phyloP scores from a whole-genome alignment of 2,113 vertebrate species.

The Pseudopodoces humilis region DNA sequence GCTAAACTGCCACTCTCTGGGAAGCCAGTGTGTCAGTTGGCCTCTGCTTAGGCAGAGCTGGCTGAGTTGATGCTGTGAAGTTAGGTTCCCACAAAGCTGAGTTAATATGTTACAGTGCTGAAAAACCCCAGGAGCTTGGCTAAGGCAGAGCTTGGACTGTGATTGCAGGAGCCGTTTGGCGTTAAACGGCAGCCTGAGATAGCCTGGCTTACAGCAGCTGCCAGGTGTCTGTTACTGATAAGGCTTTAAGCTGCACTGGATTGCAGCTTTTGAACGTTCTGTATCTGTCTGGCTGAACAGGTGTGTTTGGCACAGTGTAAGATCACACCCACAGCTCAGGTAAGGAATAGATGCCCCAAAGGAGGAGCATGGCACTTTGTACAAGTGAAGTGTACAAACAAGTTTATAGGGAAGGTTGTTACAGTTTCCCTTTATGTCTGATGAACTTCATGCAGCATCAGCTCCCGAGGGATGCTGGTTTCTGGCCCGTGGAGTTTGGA shows the following conservation, averaged over 20 bases:
- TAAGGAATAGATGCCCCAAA: neutral
- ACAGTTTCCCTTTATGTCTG: conserved; percentile 78
- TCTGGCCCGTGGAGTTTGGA: conserved; percentile 84
- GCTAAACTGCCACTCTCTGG: too few species aligned
- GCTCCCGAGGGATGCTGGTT: conserved; percentile 87
- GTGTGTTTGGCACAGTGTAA: conserved; percentile 17
- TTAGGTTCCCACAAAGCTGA: conserved; percentile 1
- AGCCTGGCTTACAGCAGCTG: neutral
- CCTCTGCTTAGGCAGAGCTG: neutral
- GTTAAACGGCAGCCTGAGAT: neutral
- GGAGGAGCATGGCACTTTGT: neutral
- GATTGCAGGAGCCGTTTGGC: neutral
- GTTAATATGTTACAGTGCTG: conserved; percentile 39
- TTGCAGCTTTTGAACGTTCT: conserved; percentile 18
- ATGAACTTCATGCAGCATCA: conserved; percentile 92
- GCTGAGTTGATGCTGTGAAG: neutral
- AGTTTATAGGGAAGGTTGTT: neutral
- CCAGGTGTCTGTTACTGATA: neutral
- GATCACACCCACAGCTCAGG: conserved; percentile 32
- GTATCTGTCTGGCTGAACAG: conserved; percentile 9
- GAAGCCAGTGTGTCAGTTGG: neutral
- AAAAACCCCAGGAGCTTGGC: neutral
- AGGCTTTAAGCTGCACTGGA: conserved; percentile 42
- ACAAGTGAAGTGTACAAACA: neutral
- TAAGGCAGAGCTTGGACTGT: neutral